Conservation (phyloP, 2,113 vertebrate genomes). For the Indicator indicator region DNA sequence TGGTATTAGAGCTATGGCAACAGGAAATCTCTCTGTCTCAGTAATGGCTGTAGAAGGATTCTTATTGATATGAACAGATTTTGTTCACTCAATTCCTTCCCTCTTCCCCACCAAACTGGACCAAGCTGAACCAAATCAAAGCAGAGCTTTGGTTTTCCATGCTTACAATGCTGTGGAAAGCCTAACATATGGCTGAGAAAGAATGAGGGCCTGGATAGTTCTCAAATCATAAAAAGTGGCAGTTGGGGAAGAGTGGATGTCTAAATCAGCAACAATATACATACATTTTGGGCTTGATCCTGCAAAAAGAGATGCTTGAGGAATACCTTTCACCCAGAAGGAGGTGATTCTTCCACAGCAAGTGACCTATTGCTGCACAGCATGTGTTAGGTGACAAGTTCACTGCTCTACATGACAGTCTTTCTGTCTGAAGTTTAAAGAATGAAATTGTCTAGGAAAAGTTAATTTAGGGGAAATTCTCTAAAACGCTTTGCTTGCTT, state of each 20-base stretch:
- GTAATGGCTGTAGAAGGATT: background rate
- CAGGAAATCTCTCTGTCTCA: background rate
- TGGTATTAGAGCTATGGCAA: background rate
- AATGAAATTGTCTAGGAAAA: background rate
- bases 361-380: background rate
- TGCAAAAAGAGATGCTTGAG: background rate
- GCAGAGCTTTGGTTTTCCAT: background rate
- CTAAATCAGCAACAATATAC: background rate
- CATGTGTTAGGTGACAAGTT: background rate
- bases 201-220: background rate
- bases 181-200: background rate
- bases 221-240: background rate
- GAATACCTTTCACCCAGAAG: background rate
- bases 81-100: background rate
- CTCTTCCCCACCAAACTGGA: background rate
- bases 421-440: background rate
- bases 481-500: background rate
- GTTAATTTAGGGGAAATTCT: background rate
- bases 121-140: background rate
- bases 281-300: background rate
- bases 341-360: background rate
- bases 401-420: background rate
- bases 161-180: background rate
- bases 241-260: rapidly evolving
- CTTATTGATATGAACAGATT: background rate